Base-by-base conservation (phyloP, 2,113 vertebrate species). In the Jaculus jaculus region DNA sequence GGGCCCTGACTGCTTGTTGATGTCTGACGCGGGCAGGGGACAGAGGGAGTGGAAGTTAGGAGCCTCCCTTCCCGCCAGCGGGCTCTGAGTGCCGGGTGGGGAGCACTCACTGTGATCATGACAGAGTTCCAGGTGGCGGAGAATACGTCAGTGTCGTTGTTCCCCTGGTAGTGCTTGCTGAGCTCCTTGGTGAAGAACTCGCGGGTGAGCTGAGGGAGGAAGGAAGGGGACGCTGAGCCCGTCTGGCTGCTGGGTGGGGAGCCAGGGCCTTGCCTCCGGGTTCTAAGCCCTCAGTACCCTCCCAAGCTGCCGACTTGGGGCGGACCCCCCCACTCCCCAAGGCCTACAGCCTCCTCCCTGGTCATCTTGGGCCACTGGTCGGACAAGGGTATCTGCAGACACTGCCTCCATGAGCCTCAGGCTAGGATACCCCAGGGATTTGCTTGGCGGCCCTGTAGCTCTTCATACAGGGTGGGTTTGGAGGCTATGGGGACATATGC, bases 101-200 rank as follows among this genome's bases (percentile, higher is more conserved):
- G 11, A 3, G 10, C 82, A 97, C 99, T 99, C 98, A 99, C 99
- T 28, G 99, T 99, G 97, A 98, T 98, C 99, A 99, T 99, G 94
- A 99, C 98, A 0, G 99, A 98, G 95, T 99, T 99, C 99, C 99
- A 99, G 18, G 99, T 99, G 95, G 98, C 97, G 0, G 99, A 99
- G 93, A 99, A 99, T 97, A 99, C 97, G 0, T 99, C 99, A 0
- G 98, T 99, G 97, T 98, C 98, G 0, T 99, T 99, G 94, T 97
- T 98, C 88, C 99, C 98, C 84, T 98, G 98, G 95, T 99, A 99
- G 96, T 99, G 99, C 30, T 98, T 98, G 96, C 98, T 98, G 93
- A 99, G 98, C 88, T 99, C 99, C 96, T 98, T 98, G 96, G 98
- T 99, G 98, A 99, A 99, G 97, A 99, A 99, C 78, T 99, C 98